Evolutionary conservation across 2,113 vertebrate species (phyloP).

Genomic region (Megaptera novaeangliae): DNA sequence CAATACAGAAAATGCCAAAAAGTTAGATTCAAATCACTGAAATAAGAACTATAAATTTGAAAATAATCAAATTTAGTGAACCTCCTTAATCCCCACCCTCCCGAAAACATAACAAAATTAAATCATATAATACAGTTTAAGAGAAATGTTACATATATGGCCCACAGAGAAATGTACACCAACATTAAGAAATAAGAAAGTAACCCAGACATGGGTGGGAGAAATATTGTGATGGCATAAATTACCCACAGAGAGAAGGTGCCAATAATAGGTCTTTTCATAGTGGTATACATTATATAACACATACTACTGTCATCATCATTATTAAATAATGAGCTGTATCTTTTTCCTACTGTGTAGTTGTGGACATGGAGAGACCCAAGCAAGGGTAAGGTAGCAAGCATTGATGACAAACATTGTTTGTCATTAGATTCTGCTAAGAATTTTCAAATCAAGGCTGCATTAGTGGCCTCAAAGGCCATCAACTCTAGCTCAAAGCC

Average conservation of each 20-base stretch:
- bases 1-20: neutral
- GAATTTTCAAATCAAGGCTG: neutral
- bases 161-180: neutral
- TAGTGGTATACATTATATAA: neutral
- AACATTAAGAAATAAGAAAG: neutral
- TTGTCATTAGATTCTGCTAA: neutral
- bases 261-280: neutral
- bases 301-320: neutral
- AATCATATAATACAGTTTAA: neutral
- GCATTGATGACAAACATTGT: accelerated
- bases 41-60: neutral
- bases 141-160: neutral
- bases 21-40: neutral
- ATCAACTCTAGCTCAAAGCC: neutral
- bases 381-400: neutral
- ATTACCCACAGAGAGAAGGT: neutral
- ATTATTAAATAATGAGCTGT: neutral
- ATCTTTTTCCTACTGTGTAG: neutral
- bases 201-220: neutral
- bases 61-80: neutral
- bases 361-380: neutral
- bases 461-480: neutral
- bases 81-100: neutral
- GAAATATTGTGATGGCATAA: neutral
- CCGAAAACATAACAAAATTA: neutral